Conservation (phyloP, 2,797 vertebrate species). For the Graptemys geographica region DNA sequence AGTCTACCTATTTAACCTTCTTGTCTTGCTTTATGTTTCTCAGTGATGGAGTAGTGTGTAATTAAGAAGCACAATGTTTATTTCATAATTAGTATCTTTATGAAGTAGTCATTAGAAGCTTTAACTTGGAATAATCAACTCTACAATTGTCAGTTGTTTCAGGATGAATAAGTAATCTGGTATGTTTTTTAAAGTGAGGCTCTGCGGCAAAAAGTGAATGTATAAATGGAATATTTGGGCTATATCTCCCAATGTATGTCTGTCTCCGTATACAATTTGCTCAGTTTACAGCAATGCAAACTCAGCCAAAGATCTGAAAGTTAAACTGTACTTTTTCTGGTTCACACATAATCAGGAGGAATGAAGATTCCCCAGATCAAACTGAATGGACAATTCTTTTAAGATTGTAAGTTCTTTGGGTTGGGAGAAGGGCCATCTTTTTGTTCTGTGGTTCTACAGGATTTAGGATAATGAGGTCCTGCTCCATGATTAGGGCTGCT, state of each 20-base stretch:
- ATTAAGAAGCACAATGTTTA: neutral
- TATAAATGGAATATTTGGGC: neutral
- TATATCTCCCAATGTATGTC: neutral
- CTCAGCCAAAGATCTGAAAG: neutral
- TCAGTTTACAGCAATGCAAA: neutral
- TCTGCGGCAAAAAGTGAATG: neutral
- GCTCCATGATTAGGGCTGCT: neutral
- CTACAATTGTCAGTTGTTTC: neutral
- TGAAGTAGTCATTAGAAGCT: neutral
- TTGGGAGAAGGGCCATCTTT: neutral
- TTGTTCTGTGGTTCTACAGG: neutral
- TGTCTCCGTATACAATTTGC: neutral
- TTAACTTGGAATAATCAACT: neutral
- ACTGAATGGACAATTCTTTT: neutral
- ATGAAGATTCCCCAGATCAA: neutral
- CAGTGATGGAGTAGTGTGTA: neutral
- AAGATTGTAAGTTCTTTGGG: neutral
- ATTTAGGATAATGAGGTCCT: neutral
- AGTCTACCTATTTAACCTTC: neutral
- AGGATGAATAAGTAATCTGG: neutral
- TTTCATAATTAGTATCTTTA: neutral
- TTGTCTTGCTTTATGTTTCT: neutral
- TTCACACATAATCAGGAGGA: neutral
- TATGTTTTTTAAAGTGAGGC: neutral
- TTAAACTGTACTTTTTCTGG: neutral